Base-by-base conservation (phyloP, 2,888 invertebrate species). In the Carcina quercana region DNA sequence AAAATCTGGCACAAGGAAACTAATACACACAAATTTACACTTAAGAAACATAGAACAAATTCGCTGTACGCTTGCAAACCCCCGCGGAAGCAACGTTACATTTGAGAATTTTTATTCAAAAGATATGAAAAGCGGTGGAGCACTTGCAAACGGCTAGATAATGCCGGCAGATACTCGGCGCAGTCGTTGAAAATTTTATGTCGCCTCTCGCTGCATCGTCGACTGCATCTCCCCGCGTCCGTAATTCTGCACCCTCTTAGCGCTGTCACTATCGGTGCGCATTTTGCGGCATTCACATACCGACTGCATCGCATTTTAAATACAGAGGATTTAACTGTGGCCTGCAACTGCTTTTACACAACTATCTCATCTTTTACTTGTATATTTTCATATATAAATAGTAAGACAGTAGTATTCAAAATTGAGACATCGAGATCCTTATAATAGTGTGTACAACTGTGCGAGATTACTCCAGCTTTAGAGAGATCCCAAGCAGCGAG, bases 131-230 rank as follows among this genome's bases (percentile, higher is more conserved):
- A 65, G 59, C 64, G 57, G 50, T 58, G 57, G 56, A 69, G 72
- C 66, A 69, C 70, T 74, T 60, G 67, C 76, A 71, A 76, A 74
- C 71, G 65, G 70, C 70, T 69, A 78, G 74, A 80, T 80, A 76
- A 79, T 78, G 69, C 74, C 61, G 65, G 67, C 71, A 68, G 73
- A 74, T 73, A 69, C 73, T 71, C 70, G 56, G 60, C 62, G 61
- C 61, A 66, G 66, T 75, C 73, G 71, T 74, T 79, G 79, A 76
- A 76, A 76, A 73, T 79, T 78, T 80, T 71, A 79, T 79, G 73
- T 75, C 78, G 66, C 71, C 59, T 70, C 70, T 61, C 68, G 59
- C 63, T 69, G 72, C 74, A 72, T 67, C 62, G 67, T 61, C 62
- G 58, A 53, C 60, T 70, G 68, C 69, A 66, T 47, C 57, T 52